Base-by-base conservation (phyloP, 1,140 invertebrate genomes). In the Achatina immaculata region DNA sequence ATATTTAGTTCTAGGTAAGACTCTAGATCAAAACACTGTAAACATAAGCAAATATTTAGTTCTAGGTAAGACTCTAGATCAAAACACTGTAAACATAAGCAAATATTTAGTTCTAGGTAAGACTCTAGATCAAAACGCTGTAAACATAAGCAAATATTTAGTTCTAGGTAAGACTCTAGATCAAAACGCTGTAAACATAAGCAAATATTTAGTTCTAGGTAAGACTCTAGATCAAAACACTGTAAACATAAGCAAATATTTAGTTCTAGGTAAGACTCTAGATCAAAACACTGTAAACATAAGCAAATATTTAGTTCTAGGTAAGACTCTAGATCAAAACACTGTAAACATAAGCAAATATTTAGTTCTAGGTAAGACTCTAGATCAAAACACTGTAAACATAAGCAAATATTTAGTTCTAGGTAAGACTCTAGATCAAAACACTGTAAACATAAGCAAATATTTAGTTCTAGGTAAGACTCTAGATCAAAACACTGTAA, bases 401-500 rank as follows among this genome's bases (percentile, higher is more conserved):
- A 77, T 14, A 65, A 34, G 51, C n/a, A 72, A 72, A 42, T n/a
- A 72, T n/a, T 98, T 81, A 98, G 92, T 91, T 98, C 96, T 86
- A 98, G 93, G 93, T 98, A 98, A 16, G 96, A 97, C 91, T 98
- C 96, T 83, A 98, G 93, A 92, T 99, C 97, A 92, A 98, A 99
- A 92, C 96, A 98, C 90, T 92, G 84, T 48, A 36, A 42, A 40
- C 34, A 77, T 14, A 65, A 34, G 51, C n/a, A 72, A 72, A 42
- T n/a, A 72, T n/a, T 98, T 81, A 98, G 92, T 91, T 98, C 96
- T 86, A 98, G 93, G 93, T 98, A 98, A 16, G 96, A 97, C 91
- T 98, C 96, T 83, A 98, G 93, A 92, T 99, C 97, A 92, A 98
- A 99, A 92, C 96, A 98, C 90, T 92, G 84, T 48, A 36, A 42